Percentiles rank a stretch among this genome's conserved stretches.
Conservation (phyloP, 2,113 vertebrate genomes). For the Gopherus evgoodei region DNA sequence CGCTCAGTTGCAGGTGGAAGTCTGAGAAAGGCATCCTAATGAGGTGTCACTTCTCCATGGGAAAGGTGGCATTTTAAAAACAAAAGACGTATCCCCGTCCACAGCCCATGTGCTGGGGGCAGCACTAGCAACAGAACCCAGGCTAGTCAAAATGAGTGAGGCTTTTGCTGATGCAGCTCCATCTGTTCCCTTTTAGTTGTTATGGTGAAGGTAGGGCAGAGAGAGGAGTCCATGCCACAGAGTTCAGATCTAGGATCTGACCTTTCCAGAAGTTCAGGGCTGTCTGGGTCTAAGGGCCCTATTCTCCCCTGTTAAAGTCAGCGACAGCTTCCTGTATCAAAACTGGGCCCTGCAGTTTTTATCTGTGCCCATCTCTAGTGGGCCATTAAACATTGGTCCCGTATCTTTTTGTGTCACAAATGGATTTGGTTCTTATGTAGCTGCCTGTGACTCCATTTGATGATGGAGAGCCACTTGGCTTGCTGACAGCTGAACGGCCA, state of each 20-base stretch:
- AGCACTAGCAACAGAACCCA: not conserved
- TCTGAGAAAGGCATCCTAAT: not conserved
- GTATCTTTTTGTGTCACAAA: not conserved
- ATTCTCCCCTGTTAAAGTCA: not conserved
- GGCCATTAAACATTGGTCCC: not conserved
- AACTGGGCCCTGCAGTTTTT: not conserved
- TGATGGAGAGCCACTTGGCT: not conserved
- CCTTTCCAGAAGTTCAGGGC: not conserved
- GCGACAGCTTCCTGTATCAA: not conserved
- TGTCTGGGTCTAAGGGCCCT: not conserved
- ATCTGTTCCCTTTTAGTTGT: not conserved
- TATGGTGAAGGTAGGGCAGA: not conserved
- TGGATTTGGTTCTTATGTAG: not conserved
- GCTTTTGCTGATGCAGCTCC: not conserved
- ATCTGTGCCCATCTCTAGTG: not conserved
- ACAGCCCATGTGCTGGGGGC: not conserved
- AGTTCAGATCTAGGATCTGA: not conserved
- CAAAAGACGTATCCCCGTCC: not conserved
- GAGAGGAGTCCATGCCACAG: not conserved
- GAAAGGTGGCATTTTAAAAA: not conserved
- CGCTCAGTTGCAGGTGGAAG: not conserved
- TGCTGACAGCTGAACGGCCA: not conserved
- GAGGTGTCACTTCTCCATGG: rapidly evolving
- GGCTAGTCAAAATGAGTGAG: not conserved
- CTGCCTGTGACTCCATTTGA: not conserved